Evolutionary conservation across 1,140 invertebrate genomes (phyloP), one percentile per base, ranked within the genome.

Genomic region (Berghia stephanieae): DNA sequence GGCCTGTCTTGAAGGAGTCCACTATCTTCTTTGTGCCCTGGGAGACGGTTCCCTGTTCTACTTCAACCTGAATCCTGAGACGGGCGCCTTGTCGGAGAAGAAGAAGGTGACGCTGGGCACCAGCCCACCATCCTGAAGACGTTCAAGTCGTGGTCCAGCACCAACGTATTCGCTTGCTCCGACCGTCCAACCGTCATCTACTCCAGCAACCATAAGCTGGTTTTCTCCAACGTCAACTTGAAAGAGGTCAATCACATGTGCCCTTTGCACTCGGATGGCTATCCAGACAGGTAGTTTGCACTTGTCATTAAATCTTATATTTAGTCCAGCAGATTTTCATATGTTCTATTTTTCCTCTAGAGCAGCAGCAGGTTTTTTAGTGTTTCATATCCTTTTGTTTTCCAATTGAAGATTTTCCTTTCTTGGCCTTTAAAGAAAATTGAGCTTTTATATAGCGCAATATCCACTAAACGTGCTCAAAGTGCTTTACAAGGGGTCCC

Each of bases 211-310:
- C 96, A 99, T 86, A 99, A 99, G 90, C 91, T 99, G 3, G 97
- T 99, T 0, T 99, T 99, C 90, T 99, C 97, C 34, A 99, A 99
- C 91, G 98, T 99, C 1, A 99, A 99, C 90, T 91, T 99, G 16
- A 96, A 97, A 88, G 96, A 99, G 90, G 98, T 99, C 0, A 96
- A 96, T 86, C 96, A 99, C 86, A 99, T 99, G 96, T 99, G 98
- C 90, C 96, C 96, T 0, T 89, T 99, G 1, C 98, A 99, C 90
- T 95, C 97, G 0, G 93, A 96, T 85, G 94, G 95, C 0, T 99
- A 98, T 91, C 95, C 96, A 0, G 96, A 98, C 88, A 96, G 94
- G 93, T 94, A 80, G 83, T 79, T 38, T 13, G 13, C 21, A 72
- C n/a, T n/a, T n/a, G n/a, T n/a, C n/a, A n/a, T n/a, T n/a, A n/a